A percentile compares a stretch with the other conserved stretches of the same genome.
phyloP scores from a whole-genome alignment of 1,140 invertebrate genomes.

The Drosophila saltans region DNA sequence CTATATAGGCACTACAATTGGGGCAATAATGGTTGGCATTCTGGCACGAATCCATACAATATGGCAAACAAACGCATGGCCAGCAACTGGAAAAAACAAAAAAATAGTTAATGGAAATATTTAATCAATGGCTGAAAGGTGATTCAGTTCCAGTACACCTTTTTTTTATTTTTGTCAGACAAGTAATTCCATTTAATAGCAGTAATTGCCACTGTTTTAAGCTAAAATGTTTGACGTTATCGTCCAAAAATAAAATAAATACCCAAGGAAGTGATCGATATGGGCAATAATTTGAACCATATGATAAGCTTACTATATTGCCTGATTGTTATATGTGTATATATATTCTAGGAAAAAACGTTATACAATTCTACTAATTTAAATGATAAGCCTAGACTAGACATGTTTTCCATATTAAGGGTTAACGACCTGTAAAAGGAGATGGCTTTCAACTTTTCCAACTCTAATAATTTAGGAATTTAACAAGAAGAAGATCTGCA shows the following conservation, averaged over 20 bases:
- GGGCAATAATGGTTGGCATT: slow-evolving; percentile 88
- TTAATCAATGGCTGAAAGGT: slow-evolving; percentile 5
- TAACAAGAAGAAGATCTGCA: neutral
- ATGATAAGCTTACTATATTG: no score
- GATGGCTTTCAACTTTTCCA: no score
- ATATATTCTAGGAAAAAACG: no score
- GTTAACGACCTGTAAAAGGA: neutral
- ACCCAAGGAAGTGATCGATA: neutral
- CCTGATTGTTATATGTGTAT: no score
- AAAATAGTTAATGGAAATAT: slow-evolving; percentile 6
- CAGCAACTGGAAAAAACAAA: slow-evolving; percentile 49
- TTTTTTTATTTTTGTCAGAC: neutral
- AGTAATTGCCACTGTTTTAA: neutral
- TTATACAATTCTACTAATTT: no score
- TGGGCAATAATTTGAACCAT: no score
- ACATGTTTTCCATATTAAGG: no score
- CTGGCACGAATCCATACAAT: slow-evolving; percentile 87
- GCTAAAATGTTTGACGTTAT: slow-evolving; percentile 1
- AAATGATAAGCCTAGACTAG: no score
- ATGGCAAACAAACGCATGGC: slow-evolving; percentile 86
- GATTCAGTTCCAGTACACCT: slow-evolving; percentile 8
- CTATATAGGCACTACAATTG: slow-evolving; percentile 87
- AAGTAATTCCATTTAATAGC: slow-evolving; percentile 6
- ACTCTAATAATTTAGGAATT: neutral
- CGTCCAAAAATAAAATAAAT: neutral